Evolutionary conservation across 1,140 invertebrate genomes (phyloP), one percentile per base, ranked within the genome.

Genomic region (Apis florea): DNA sequence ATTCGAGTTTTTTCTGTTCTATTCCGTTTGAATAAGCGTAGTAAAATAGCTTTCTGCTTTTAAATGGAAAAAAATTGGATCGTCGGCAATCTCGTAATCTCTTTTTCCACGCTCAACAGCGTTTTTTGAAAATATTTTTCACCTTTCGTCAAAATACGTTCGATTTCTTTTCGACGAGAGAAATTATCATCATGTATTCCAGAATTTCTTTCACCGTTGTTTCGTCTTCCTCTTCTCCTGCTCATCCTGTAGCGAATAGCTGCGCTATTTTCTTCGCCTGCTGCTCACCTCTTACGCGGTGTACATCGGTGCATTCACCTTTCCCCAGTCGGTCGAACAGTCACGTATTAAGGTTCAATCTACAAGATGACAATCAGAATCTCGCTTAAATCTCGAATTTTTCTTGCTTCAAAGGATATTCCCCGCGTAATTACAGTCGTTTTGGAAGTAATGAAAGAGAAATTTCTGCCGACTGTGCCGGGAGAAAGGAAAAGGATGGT

Each of bases 391-490:
- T 21, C 49, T 75, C 61, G 58, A 53, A 56, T 47, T 47, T 13
- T 69, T 69, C 26, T 24, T 40, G 40, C 24, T 21, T 24, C 51
- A 15, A 24, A 53, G 58, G 58, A 72, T 63, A 74, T 80, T 77
- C 17, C 21, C 40, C 69, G 80, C 31, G 76, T 86, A 86, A 86
- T 86, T 71, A 86, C 51, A 19, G 53, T 17, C 49, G 66, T 83
- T 86, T 84, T 58, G 58, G 74, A 56, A 59, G 54, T 87, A 87
- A 87, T 63, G 73, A 87, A 63, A 78, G 76, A 84, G 78, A 81
- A 87, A 83, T 72, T 64, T 81, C 49, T 56, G 31, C 8, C n/a
- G 76, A 26, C 31, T n/a, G 54, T 59, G 17, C 13, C 59, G 15
- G 53, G 79, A 31, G 78, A 77, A 82, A 80, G 56, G 49, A 15